These are phyloP conservation scores for Actinernus sp. DNA, from an alignment of 92 coral and sea anemone species.

Conservation along the genomic window DNA sequence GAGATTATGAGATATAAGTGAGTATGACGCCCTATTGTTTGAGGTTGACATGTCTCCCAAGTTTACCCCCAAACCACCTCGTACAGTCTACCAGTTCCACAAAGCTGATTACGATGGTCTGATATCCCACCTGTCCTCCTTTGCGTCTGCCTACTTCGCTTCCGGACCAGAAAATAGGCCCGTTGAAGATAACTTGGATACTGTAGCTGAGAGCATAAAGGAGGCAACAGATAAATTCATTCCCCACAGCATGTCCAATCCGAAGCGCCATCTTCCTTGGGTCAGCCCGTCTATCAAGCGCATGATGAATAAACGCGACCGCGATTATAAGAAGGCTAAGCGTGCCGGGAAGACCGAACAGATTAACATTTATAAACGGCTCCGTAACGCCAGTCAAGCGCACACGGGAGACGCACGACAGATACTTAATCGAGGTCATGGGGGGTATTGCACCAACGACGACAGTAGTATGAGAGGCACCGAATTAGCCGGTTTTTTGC, in stretches of 20 bases:
- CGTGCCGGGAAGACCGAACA: conserved; percentile 17
- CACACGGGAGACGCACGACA: conserved; percentile 21
- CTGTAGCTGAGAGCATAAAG: conserved; percentile 29
- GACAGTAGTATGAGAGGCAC: too few species aligned
- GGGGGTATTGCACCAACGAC: conserved; percentile 37
- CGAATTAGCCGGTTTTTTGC: too few species aligned
- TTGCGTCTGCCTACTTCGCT: conserved; percentile 20
- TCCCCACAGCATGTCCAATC: conserved; percentile 31
- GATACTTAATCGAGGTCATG: conserved; percentile 43
- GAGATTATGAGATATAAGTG: conserved; percentile 41
- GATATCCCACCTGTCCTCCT: conserved; percentile 26
- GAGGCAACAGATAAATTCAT: conserved; percentile 34
- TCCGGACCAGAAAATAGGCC: conserved; percentile 31
- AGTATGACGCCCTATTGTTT: conserved; percentile 37
- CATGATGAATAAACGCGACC: conserved; percentile 48
- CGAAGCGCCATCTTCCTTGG: conserved; percentile 49
- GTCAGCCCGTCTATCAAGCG: conserved; percentile 45
- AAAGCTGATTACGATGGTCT: conserved; percentile 32
- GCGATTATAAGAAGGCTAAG: conserved; percentile 31
- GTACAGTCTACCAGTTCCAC: conserved; percentile 47
- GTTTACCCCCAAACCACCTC: conserved; percentile 34
- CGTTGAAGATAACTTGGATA: conserved; percentile 47
- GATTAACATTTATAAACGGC: conserved; percentile 10
- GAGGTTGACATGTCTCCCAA: conserved; percentile 46
- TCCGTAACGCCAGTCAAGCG: conserved; percentile 24